phyloP scores from a whole-genome alignment of 2,888 invertebrate species.

The Pemphredon lugubris region DNA sequence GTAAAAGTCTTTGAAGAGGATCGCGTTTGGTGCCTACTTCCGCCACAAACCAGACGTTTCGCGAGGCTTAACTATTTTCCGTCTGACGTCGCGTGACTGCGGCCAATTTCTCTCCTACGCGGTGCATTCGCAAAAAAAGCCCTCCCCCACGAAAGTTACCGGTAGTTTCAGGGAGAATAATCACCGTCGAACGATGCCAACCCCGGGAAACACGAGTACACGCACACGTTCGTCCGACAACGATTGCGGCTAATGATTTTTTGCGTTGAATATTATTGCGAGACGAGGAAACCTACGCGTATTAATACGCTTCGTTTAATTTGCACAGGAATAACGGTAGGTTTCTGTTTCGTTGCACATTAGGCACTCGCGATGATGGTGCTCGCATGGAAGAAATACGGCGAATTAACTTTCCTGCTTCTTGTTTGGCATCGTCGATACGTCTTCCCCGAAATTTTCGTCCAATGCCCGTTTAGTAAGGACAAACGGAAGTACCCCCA shows the following conservation, averaged over 20 bases:
- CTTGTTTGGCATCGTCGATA: no score
- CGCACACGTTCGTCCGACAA: not conserved
- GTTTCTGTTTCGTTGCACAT: constrained; percentile 1
- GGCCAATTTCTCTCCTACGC: constrained; percentile 25
- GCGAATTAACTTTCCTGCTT: no score
- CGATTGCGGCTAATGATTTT: constrained; percentile 18
- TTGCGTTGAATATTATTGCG: constrained; percentile 1
- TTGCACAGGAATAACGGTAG: not conserved
- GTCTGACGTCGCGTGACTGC: constrained; percentile 50
- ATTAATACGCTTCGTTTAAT: constrained; percentile 19
- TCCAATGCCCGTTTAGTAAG: no score
- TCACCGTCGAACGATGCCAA: constrained; percentile 29
- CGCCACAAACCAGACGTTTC: constrained; percentile 39
- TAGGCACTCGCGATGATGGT: not conserved
- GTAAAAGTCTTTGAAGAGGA: constrained; percentile 37
- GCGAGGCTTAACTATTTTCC: constrained; percentile 52
- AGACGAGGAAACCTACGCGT: not conserved
- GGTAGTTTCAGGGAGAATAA: constrained; percentile 23
- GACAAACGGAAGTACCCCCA: no score
- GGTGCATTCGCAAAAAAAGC: constrained; percentile 15
- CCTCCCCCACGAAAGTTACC: constrained; percentile 37
- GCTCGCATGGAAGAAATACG: no score
- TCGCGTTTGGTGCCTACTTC: constrained; percentile 29
- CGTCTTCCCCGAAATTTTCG: no score
- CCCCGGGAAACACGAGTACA: not conserved